phyloP scores from a whole-genome alignment of 2,113 vertebrate species.

The Corythornis vintsioides region DNA sequence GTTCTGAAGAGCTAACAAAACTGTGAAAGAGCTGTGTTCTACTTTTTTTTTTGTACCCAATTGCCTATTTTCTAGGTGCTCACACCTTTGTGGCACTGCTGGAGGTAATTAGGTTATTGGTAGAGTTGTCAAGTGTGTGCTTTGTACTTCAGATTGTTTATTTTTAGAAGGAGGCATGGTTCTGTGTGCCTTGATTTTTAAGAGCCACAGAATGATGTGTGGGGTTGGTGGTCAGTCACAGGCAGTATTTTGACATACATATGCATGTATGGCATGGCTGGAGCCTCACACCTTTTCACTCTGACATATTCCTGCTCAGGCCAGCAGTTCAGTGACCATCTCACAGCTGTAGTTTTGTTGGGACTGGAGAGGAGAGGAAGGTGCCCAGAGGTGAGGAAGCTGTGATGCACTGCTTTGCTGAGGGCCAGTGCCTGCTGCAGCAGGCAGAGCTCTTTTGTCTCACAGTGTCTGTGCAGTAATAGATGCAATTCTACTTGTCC shows the following conservation, averaged over 20 bases:
- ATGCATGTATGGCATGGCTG: not conserved
- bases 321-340: not conserved
- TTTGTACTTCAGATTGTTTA: slow-evolving; percentile 10
- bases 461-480: not conserved
- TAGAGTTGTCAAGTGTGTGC: not conserved
- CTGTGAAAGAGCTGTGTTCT: not conserved
- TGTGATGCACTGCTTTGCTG: not conserved
- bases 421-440: not conserved
- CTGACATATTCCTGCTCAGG: not conserved
- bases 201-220: not conserved
- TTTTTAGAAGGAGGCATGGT: not conserved
- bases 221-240: not conserved
- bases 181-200: not conserved
- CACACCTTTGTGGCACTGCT: not conserved
- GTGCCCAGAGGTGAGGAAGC: not conserved
- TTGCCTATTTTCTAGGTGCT: slow-evolving; percentile 32
- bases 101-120: not conserved
- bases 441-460: not conserved
- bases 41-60: not conserved
- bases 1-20: slow-evolving; percentile 49
- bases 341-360: not conserved
- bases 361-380: not conserved
- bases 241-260: not conserved
- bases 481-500: not conserved
- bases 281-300: not conserved